Percentiles rank a stretch among this genome's conserved stretches.
phyloP scores from a whole-genome alignment of 2,113 vertebrate genomes.

The Thalassoma bifasciatum region DNA sequence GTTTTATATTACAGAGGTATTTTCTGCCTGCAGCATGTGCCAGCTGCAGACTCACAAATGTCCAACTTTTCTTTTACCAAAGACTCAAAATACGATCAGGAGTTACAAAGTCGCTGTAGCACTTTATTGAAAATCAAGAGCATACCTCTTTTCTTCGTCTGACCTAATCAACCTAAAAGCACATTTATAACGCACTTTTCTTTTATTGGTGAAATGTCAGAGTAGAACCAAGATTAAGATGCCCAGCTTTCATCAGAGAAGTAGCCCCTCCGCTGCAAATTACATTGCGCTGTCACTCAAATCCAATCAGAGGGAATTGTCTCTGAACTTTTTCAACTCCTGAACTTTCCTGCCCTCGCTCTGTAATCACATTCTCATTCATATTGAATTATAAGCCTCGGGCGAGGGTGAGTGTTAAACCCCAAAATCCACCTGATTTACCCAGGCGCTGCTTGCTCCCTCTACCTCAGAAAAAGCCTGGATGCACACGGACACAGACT shows the following conservation, averaged over 20 bases:
- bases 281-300: conserved; percentile 61
- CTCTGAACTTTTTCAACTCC: conserved; percentile 56
- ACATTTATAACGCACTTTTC: conserved; percentile 69
- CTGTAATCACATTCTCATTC: conserved; percentile 62
- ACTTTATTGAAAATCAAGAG: conserved; percentile 57
- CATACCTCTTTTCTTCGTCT: conserved; percentile 15
- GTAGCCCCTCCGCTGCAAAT: conserved; percentile 55
- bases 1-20: not conserved
- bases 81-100: conserved; percentile 15
- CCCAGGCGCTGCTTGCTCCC: conserved; percentile 11
- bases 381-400: conserved; percentile 46
- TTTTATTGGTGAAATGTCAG: conserved; percentile 67
- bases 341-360: conserved; percentile 48
- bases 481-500: conserved; percentile 9
- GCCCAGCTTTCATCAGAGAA: conserved; percentile 70
- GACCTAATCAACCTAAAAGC: conserved; percentile 80
- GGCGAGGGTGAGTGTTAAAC: conserved; percentile 34
- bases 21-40: not conserved
- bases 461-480: conserved; percentile 19
- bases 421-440: conserved; percentile 48
- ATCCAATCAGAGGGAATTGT: conserved; percentile 66
- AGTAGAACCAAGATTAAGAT: conserved; percentile 55
- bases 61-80: not conserved
- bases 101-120: not conserved
- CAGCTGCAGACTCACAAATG: not conserved